Evolutionary conservation across 2,888 invertebrate genomes (phyloP).

Genomic region (Asteroscopus sphinx): DNA sequence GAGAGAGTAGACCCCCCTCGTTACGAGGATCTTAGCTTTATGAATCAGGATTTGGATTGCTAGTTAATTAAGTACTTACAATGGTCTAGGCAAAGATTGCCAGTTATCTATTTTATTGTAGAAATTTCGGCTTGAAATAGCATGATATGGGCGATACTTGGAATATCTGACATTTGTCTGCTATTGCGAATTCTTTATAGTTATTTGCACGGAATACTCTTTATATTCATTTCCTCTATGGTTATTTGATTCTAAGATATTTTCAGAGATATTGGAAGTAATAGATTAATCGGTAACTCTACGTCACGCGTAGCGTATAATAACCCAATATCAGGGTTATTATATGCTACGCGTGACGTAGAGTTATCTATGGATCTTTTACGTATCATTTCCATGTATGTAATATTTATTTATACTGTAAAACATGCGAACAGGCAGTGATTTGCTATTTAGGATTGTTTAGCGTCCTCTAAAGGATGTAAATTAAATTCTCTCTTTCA

Average conservation of each 20-base stretch:
- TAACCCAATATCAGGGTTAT: too few relatives aligned
- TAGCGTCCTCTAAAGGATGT: conserved; percentile 21
- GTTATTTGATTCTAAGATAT: background rate
- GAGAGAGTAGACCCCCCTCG: too few relatives aligned
- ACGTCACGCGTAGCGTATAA: too few relatives aligned
- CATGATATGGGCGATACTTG: background rate
- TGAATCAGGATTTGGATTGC: conserved; percentile 9
- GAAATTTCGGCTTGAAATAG: too few relatives aligned
- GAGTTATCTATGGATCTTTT: background rate
- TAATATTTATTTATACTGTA: conserved; percentile 19
- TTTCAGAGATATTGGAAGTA: background rate
- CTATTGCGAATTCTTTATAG: background rate
- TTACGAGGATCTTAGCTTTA: conserved; percentile 23
- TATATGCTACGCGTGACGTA: background rate
- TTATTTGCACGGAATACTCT: too few relatives aligned
- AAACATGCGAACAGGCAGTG: conserved; percentile 36
- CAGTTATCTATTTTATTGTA: background rate
- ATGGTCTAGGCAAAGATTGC: conserved; percentile 5
- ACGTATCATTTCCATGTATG: background rate
- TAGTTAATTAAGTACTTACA: conserved; percentile 19
- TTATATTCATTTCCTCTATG: too few relatives aligned
- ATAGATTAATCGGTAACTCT: too few relatives aligned
- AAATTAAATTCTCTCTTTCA: background rate
- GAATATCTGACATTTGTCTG: background rate
- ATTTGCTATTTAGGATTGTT: conserved; percentile 33